Base-by-base conservation (phyloP, 2,888 invertebrate species). In the Netelia virgata region DNA sequence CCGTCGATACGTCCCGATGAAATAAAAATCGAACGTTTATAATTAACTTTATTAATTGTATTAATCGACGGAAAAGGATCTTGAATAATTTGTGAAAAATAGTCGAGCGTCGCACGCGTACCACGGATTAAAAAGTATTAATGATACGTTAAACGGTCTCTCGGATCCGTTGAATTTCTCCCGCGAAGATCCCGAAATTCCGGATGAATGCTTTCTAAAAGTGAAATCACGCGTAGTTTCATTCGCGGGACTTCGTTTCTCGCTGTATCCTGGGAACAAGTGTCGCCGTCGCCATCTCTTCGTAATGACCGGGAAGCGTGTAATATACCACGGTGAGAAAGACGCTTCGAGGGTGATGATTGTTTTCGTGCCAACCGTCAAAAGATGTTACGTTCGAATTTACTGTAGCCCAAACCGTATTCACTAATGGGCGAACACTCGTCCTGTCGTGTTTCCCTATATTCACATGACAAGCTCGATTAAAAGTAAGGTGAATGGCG, bases 121-220 rank as follows among this genome's bases (percentile, higher is more conserved):
- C 53, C 1, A n/a, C 3, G n/a, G 8, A 55, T 55, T 18, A 55
- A 55, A n/a, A 55, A 18, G 55, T 28, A 55, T 55, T 55, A 55
- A 55, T 18, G 55, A 55, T 16, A n/a, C 10, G 28, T 23, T 11
- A 36, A 61, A 50, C 14, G 6, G 14, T 5, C 9, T 5, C 14
- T 5, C 28, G 36, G 41, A 70, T 70, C 23, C 23, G 20, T 59
- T 41, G 43, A 80, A 76, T 76, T 76, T 72, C 80, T 68, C 61
- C 61, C 18, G 36, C 59, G 59, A 50, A 53, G 10, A 80, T 55
- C 36, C 75, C 64, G 23, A 79, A 83, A 72, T 64, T 50, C 47
- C 70, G 57, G 64, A 73, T 43, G 10, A 61, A 64, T 76, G 72
- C 75, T 80, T 79, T 80, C 66, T 72, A 76, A 73, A 80, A 80